Evolutionary conservation across 2,797 vertebrate genomes (phyloP), one percentile per base, ranked within the genome.

Genomic region (Aerospiza tachiro): DNA sequence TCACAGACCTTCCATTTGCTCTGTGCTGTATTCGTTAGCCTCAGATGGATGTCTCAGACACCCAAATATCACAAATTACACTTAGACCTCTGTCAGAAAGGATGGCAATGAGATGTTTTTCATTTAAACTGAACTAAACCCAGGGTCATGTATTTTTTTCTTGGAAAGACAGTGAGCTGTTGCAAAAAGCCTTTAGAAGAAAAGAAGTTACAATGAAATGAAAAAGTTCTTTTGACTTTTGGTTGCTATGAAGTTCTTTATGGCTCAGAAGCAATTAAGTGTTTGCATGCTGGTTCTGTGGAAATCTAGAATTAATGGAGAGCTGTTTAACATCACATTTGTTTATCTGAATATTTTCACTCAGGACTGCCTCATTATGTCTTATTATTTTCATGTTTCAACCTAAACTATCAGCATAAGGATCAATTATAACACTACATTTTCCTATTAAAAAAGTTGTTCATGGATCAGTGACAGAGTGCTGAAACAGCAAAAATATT

Each of bases 271-370:
- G 22, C 15, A 88, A 72, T 80, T 66, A 72, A 66, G 19, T 47
- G n/a, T 55, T 89, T 89, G 6, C 31, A 18, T 56, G n/a, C 20
- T 62, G 47, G 5, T 88, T 92, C 22, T 67, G 31, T 56, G 15
- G 20, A 93, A 93, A 83, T 33, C 22, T 94, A 53, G 40, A 89
- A 15, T 58, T 92, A 91, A 62, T 66, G 42, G 36, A 82, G 45
- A 38, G 9, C 11, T 71, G 17, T 65, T 70, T 70, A 91, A 72
- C 10, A 77, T 63, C 11, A 12, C 11, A 35, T 88, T 89, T 90
- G 33, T 86, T 96, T 95, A 68, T 62, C 45, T 63, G 20, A 86
- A 61, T 93, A 71, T 67, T 95, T 91, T 93, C 44, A 63, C 25
- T 38, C 35, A 55, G 21, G 12, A 70, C 38, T 82, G 56, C 56